Evolutionary conservation across 2,797 vertebrate genomes (phyloP), one percentile per base, ranked within the genome.

Genomic region (Acipenser transmontanus): DNA sequence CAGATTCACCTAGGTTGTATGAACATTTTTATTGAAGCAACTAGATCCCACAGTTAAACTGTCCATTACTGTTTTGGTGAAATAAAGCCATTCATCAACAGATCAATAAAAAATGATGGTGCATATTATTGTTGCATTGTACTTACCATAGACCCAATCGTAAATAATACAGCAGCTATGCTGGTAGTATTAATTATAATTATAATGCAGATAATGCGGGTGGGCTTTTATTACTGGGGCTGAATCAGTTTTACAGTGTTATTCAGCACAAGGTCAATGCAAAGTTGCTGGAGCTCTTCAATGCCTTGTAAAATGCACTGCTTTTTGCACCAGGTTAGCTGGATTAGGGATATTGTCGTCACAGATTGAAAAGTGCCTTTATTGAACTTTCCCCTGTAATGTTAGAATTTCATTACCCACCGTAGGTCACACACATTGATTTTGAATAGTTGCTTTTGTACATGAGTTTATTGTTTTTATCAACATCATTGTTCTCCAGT

Each of bases 191-290:
- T 98, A 98, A 99, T 99, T 98, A 98, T 94, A 99, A 98, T 98
- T 97, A 95, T 92, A 97, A 96, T 95, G 93, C 93, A 96, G 97
- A 99, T 99, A 98, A 98, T 96, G 92, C 90, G 90, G 84, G 85
- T 90, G 87, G 89, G 86, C 89, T 94, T 97, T 99, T 99, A 98
- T 97, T 96, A 93, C 85, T 81, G 91, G 85, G 91, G 92, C 94
- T 97, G 94, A 98, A 99, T 98, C 95, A 98, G 97, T 98, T 98
- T 98, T 94, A 96, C 95, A 91, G 94, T 94, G 93, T 93, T 95
- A 94, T 95, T 94, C 93, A 94, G 90, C 81, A 82, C 97, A 99
- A 99, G 97, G 97, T 98, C 96, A 97, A 34, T 74, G 80, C 92
- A 88, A 97, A 98, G 94, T 96, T 96, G 92, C 89, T 84, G 80